Evolutionary conservation across 1,140 invertebrate genomes (phyloP).

Genomic region (Musca domestica): DNA sequence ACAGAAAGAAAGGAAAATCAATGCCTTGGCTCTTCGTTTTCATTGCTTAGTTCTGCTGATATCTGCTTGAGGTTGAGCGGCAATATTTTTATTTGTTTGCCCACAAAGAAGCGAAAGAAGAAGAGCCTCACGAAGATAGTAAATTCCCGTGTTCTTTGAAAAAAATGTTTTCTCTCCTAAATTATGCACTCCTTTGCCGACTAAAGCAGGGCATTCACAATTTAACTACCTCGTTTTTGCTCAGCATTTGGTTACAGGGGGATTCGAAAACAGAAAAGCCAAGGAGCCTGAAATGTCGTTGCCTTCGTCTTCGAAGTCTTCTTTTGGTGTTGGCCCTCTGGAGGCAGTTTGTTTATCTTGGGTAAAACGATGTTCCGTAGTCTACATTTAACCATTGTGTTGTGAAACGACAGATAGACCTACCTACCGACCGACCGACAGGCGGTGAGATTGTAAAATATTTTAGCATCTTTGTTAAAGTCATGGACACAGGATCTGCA

Average conservation of each 20-base stretch:
- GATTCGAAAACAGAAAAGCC: not conserved
- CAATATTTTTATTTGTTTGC: not conserved
- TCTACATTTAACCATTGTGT: not conserved
- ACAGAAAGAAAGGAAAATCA: not conserved
- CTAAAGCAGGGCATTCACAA: not conserved
- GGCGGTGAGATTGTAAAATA: not conserved
- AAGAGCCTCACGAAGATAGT: no score
- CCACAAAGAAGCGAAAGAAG: no score
- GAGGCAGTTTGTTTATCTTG: constrained; percentile 12
- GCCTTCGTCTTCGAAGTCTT: not conserved
- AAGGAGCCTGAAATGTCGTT: not conserved
- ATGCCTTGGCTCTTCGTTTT: not conserved
- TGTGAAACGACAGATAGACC: no score
- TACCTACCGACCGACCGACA: no score
- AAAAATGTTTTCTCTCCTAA: not conserved
- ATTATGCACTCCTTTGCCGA: constrained; percentile 15
- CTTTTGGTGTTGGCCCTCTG: not conserved
- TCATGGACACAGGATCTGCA: not conserved
- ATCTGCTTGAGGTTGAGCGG: not conserved
- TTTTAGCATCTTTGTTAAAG: not conserved
- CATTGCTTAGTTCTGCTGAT: not conserved
- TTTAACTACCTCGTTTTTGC: not conserved
- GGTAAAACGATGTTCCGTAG: not conserved
- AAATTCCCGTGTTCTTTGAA: not conserved
- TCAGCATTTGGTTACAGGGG: not conserved